Evolutionary conservation across 2,113 vertebrate species (phyloP).

Genomic region (Sinocyclocheilus grahami): DNA sequence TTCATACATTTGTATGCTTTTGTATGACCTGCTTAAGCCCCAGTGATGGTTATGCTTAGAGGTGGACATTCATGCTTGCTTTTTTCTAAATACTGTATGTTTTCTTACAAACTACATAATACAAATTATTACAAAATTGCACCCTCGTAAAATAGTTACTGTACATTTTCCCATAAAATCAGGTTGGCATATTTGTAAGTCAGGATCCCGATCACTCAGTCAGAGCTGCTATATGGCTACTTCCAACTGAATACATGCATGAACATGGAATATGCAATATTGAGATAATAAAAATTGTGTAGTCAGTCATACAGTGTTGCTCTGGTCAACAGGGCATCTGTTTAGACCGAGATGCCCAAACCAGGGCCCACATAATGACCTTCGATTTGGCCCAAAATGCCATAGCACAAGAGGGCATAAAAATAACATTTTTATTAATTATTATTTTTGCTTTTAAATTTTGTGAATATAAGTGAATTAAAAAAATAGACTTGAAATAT

Average conservation of each 20-base stretch:
- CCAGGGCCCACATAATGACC: not conserved
- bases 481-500: no score
- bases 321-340: not conserved
- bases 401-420: not conserved
- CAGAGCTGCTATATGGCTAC: not conserved
- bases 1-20: not conserved
- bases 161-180: no score
- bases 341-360: not conserved
- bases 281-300: not conserved
- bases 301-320: not conserved
- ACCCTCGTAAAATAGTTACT: no score
- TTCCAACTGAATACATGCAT: not conserved
- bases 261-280: not conserved
- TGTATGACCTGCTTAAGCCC: not conserved
- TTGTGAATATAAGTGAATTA: no score
- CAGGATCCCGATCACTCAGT: not conserved
- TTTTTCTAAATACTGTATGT: not conserved
- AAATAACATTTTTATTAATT: not conserved
- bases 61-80: no score
- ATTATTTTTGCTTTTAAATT: no score
- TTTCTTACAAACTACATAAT: not conserved
- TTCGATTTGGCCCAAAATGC: not conserved
- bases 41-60: not conserved
- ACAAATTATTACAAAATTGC: no score
- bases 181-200: not conserved